Conservation (phyloP, 2,797 vertebrate genomes). For the Perodicticus potto region DNA sequence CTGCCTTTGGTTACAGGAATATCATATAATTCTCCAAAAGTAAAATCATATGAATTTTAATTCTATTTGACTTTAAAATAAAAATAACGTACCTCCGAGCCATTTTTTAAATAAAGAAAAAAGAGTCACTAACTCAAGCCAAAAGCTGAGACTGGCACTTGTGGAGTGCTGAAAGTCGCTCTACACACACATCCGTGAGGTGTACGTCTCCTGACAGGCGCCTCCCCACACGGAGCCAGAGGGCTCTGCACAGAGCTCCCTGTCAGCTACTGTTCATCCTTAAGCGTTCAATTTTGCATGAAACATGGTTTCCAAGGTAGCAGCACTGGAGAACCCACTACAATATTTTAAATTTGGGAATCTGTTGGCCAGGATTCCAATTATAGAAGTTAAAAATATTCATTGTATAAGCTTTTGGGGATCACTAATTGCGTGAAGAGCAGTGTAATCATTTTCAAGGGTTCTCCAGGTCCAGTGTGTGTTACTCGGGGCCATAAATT, state of each 20-base stretch:
- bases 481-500: not conserved
- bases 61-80: conserved; percentile 51
- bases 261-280: conserved; percentile 8
- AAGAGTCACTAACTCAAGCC: not conserved
- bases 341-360: conserved; percentile 63
- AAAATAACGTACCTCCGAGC: not conserved
- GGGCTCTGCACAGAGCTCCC: not conserved
- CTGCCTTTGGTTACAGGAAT: not conserved
- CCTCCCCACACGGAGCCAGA: not conserved
- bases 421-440: not conserved
- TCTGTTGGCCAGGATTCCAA: conserved; percentile 61
- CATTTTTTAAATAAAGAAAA: conserved; percentile 20
- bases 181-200: not conserved
- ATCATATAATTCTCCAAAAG: not conserved
- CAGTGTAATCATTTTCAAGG: conserved; percentile 49
- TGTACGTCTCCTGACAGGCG: not conserved
- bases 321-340: conserved; percentile 18
- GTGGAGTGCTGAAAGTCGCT: not conserved
- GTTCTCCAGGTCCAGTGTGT: conserved; percentile 16
- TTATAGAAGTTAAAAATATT: conserved; percentile 68
- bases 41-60: conserved; percentile 30
- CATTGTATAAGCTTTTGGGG: not conserved
- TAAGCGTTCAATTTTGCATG: conserved; percentile 3
- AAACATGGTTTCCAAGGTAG: conserved; percentile 67
- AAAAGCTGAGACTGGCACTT: not conserved